Evolutionary conservation across 2,113 vertebrate species (phyloP).

Genomic region (Crotalus tigris): DNA sequence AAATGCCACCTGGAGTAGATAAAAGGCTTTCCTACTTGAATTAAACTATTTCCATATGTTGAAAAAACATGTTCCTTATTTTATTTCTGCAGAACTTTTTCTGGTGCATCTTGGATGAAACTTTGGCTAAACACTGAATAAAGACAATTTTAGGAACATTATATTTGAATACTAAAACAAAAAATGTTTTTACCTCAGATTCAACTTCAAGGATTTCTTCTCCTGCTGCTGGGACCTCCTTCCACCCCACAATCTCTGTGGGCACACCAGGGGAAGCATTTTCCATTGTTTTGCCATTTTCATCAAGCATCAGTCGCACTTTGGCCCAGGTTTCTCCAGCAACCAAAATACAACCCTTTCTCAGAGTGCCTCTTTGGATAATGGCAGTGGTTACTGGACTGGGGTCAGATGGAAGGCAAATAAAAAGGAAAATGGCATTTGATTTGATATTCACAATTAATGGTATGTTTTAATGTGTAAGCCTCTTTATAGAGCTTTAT

Average conservation of each 20-base stretch:
- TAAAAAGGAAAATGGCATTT: constrained; percentile 5
- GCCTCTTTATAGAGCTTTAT: background rate
- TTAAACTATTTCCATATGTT: background rate
- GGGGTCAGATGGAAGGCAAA: constrained; percentile 25
- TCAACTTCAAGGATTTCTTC: constrained; percentile 91
- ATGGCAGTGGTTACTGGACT: constrained; percentile 85
- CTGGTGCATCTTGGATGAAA: background rate
- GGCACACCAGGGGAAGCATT: constrained; percentile 79
- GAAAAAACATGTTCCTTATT: background rate
- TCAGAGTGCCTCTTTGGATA: constrained; percentile 86
- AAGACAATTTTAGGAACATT: background rate
- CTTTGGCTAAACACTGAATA: background rate
- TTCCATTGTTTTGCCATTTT: constrained; percentile 72
- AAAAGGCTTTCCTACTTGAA: background rate
- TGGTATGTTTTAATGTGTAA: background rate
- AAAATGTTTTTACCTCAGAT: constrained; percentile 79
- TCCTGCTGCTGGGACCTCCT: constrained; percentile 87
- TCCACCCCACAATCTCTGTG: constrained; percentile 92
- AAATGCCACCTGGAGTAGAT: background rate
- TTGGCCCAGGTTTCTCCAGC: constrained; percentile 90
- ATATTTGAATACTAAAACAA: background rate
- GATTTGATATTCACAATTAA: constrained; percentile 18
- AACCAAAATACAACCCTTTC: constrained; percentile 83
- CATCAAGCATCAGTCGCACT: constrained; percentile 89
- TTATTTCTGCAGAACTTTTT: background rate